phyloP scores from a whole-genome alignment of 2,113 vertebrate species.

The Piprites chloris region DNA sequence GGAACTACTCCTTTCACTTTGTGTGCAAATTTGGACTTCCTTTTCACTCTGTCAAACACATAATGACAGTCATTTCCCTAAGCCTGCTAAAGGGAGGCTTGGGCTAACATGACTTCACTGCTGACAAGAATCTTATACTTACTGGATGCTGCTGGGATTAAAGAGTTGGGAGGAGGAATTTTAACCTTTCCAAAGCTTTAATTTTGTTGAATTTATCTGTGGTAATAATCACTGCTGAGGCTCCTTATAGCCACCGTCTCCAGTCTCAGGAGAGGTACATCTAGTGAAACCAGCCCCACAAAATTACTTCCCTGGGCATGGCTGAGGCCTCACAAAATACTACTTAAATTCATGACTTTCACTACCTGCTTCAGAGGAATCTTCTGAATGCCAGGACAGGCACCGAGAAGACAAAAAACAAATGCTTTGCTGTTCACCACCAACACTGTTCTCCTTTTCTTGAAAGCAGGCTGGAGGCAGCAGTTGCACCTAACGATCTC shows the following conservation, averaged over 20 bases:
- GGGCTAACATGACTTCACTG: neutral
- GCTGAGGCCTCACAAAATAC: neutral
- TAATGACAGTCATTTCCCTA: constrained; percentile 33
- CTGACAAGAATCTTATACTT: constrained; percentile 24
- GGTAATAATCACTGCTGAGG: constrained; percentile 8
- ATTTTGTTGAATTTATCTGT: constrained; percentile 13
- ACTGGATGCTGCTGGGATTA: constrained; percentile 10
- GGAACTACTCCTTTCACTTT: neutral
- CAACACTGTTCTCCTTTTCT: neutral
- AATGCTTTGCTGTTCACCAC: neutral
- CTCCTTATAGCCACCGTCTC: neutral
- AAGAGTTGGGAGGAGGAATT: constrained; percentile 2
- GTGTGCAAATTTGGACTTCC: neutral
- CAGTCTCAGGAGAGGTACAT: neutral
- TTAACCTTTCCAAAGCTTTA: constrained; percentile 32
- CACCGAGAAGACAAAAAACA: neutral
- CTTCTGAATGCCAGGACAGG: neutral
- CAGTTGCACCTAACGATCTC: neutral
- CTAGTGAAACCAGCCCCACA: constrained; percentile 7
- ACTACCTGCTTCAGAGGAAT: neutral
- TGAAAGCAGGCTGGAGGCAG: constrained; percentile 3
- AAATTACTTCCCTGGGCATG: neutral
- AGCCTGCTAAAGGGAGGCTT: neutral
- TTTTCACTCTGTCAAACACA: neutral
- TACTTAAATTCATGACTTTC: neutral